Evolutionary conservation across 2,113 vertebrate genomes (phyloP).

Genomic region (Protobothrops flavoviridis): DNA sequence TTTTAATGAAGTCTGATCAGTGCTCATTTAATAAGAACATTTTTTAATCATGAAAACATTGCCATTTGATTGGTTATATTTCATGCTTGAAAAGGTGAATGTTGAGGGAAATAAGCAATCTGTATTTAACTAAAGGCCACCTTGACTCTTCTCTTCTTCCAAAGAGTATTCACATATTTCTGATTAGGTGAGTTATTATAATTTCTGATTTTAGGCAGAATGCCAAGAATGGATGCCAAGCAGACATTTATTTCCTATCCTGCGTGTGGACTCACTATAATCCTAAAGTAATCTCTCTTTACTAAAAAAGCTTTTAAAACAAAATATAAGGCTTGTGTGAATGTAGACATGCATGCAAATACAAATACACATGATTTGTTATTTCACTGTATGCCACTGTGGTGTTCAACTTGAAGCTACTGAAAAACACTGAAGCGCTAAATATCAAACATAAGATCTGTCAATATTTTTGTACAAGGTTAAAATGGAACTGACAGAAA

Average conservation of each 20-base stretch:
- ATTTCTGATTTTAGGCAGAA: constrained; percentile 28
- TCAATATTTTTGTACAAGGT: background rate
- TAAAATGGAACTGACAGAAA: background rate
- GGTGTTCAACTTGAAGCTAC: background rate
- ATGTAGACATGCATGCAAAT: background rate
- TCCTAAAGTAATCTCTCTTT: background rate
- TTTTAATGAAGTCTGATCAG: background rate
- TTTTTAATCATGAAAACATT: background rate
- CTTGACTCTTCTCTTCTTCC: constrained; percentile 25
- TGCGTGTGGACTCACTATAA: constrained; percentile 15
- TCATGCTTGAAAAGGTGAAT: background rate
- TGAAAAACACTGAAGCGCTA: background rate
- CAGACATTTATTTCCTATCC: constrained; percentile 34
- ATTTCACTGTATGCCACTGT: background rate
- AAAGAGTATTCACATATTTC: constrained; percentile 43
- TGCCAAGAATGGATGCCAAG: constrained; percentile 25
- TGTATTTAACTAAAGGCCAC: constrained; percentile 37
- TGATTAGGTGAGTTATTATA: constrained; percentile 29
- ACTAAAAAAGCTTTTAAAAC: background rate
- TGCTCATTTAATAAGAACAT: background rate
- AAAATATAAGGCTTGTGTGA: background rate
- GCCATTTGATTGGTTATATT: background rate
- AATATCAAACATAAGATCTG: background rate
- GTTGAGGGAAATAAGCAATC: background rate
- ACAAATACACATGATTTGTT: background rate